Percentiles rank a stretch among this genome's conserved stretches.
Conservation (phyloP, 2,888 invertebrate species). For the Yponomeuta plumbellus region DNA sequence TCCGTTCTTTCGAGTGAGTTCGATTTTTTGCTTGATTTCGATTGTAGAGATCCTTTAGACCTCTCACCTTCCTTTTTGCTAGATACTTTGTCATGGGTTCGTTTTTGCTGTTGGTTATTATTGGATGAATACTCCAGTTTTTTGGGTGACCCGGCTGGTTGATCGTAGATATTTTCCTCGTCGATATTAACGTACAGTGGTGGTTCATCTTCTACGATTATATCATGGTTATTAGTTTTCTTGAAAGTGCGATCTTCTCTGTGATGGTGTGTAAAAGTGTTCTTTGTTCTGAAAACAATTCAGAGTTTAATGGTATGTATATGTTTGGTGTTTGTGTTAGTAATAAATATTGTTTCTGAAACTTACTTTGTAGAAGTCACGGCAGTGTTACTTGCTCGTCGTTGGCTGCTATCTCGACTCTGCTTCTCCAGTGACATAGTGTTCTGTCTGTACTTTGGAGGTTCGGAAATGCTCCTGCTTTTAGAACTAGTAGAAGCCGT, state of each 20-base stretch:
- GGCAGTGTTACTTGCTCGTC: background rate
- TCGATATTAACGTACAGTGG: slow-evolving; percentile 41
- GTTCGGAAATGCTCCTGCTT: slow-evolving; percentile 57
- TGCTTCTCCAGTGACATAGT: background rate
- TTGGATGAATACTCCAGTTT: background rate
- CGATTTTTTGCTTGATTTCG: background rate
- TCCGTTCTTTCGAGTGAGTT: background rate
- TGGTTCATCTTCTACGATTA: slow-evolving; percentile 18
- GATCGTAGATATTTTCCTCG: slow-evolving; percentile 19
- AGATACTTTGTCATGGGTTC: background rate
- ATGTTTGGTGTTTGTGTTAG: background rate
- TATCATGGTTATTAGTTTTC: slow-evolving; percentile 22
- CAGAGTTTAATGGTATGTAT: background rate
- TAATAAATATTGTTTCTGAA: background rate
- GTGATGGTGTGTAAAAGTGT: background rate
- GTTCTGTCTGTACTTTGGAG: slow-evolving; percentile 36
- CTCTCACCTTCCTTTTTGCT: background rate
- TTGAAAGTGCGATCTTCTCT: background rate
- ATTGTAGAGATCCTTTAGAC: background rate
- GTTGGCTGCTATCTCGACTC: slow-evolving; percentile 1
- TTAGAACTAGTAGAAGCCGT: slow-evolving; percentile 31
- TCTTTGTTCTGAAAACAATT: slow-evolving; percentile 7
- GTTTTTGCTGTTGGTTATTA: background rate
- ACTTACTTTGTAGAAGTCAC: slow-evolving; percentile 7
- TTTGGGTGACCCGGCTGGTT: background rate